Conservation (phyloP, 2,113 vertebrate genomes). For the Phylloscopus trochiloides region DNA sequence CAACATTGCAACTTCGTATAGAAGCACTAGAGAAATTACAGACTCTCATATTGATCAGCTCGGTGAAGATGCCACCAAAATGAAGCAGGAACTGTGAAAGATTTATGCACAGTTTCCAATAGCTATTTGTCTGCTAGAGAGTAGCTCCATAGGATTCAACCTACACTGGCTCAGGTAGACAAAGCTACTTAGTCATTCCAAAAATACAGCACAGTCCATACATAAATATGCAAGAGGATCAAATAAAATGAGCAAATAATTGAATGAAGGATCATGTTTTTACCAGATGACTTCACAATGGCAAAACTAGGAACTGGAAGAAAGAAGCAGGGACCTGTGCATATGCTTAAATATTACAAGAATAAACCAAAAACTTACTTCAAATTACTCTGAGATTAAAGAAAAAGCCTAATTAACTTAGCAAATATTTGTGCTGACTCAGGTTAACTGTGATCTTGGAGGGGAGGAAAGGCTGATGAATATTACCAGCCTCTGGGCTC, state of each 20-base stretch:
- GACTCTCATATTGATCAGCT: neutral
- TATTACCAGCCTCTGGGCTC: neutral
- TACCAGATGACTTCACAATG: neutral
- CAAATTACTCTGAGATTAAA: neutral
- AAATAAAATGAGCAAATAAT: neutral
- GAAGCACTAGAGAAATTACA: neutral
- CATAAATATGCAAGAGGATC: neutral
- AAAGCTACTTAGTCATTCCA: neutral
- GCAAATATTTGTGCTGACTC: slow-evolving; percentile 39
- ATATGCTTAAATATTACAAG: neutral
- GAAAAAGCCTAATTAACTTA: neutral
- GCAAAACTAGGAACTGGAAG: neutral
- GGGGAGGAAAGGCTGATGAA: neutral
- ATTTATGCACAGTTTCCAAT: neutral
- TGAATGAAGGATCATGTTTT: neutral
- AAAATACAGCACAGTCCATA: neutral
- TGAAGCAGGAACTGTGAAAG: neutral
- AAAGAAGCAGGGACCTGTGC: neutral
- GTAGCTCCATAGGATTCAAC: neutral
- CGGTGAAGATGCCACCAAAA: neutral
- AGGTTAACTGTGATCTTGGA: neutral
- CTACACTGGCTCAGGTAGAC: neutral
- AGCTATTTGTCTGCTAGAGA: neutral
- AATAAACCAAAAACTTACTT: neutral
- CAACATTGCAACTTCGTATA: neutral